Base-by-base conservation (phyloP, 2,113 vertebrate genomes). In the Burhinus bistriatus region DNA sequence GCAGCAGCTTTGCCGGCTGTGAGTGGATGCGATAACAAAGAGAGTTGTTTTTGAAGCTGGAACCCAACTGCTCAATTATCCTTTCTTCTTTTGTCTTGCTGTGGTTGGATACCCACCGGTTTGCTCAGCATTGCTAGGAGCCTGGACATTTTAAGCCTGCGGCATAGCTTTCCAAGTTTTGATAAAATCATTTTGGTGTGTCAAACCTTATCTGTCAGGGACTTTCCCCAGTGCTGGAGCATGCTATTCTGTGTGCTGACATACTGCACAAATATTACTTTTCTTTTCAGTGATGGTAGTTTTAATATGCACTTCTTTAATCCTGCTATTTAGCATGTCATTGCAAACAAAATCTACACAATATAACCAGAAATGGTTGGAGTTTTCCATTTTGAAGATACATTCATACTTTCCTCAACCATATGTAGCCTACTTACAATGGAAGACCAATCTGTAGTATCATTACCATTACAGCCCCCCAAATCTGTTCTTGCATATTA, bases 341-440 rank as follows among this genome's bases (percentile, higher is more conserved):
- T 59, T 96, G 81, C 92, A 97, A 97, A 97, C 84, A 90, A 95
- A 93, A 85, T 87, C 88, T 92, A 83, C 81, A 57, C 44, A 38
- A 36, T 65, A 51, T 73, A 96, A 87, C 57, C 94, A 85, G 59
- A 97, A 96, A 92, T 86, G 49, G 29, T 86, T 97, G 85, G 89
- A 92, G 72, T 86, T 95, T 95, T 97, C 59, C 16, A 36, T 95
- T 91, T 93, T 90, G 91, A 96, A 97, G 87, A 86, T 55, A 90
- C 62, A 70, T 94, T 97, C 54, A 49, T 93, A 93, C 45, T 95
- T 94, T 96, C 55, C 61, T 84, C 85, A 94, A 81, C 91, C 94
- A 65, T 57, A 38, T 51, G 70, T 83, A 95, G 47, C 82, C 95
- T 97, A 94, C 58, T 69, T 78, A 91, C 58, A 96, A 52, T 2